phyloP scores from a whole-genome alignment of 37 sponge, comb jelly and placozoan genomes.

The Lycopodina hypogea region DNA sequence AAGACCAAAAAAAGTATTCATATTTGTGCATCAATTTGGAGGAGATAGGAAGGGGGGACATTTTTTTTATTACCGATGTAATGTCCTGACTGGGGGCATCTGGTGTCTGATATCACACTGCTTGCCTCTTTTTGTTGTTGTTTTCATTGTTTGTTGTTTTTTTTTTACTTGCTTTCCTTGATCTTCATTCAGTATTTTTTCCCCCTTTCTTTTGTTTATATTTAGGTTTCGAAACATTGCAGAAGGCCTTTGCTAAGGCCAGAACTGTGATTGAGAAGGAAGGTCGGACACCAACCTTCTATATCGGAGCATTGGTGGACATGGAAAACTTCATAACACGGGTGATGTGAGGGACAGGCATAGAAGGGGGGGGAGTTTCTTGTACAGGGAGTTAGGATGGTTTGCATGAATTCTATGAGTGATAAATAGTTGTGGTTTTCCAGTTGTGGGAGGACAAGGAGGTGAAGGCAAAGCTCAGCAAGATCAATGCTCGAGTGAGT shows the following conservation, averaged over 20 bases:
- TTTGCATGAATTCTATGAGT: background rate
- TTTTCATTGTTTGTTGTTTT: too few species aligned
- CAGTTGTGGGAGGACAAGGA: constrained; percentile 94
- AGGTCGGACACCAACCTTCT: constrained; percentile 65
- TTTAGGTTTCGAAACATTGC: constrained; percentile 81
- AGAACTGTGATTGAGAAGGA: constrained; percentile 79
- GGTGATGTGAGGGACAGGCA: constrained; percentile 39
- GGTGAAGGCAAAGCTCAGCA: constrained; percentile 77
- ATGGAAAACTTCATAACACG: constrained; percentile 88
- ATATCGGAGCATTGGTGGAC: constrained; percentile 65
- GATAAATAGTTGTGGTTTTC: background rate
- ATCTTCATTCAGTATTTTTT: too few species aligned
- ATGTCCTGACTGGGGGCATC: too few species aligned
- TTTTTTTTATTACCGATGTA: too few species aligned
- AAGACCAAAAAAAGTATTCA: too few species aligned
- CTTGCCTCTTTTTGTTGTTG: too few species aligned
- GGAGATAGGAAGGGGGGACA: too few species aligned
- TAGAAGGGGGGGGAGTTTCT: background rate
- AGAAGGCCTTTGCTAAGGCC: constrained; percentile 72
- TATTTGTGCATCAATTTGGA: too few species aligned
- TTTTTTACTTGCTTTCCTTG: too few species aligned
- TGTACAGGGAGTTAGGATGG: too few species aligned
- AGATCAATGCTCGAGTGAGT: constrained; percentile 84
- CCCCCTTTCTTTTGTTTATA: too few species aligned
- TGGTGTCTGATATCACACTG: too few species aligned